Evolutionary conservation across 2,113 vertebrate species (phyloP).

Genomic region (Apodemus sylvaticus): DNA sequence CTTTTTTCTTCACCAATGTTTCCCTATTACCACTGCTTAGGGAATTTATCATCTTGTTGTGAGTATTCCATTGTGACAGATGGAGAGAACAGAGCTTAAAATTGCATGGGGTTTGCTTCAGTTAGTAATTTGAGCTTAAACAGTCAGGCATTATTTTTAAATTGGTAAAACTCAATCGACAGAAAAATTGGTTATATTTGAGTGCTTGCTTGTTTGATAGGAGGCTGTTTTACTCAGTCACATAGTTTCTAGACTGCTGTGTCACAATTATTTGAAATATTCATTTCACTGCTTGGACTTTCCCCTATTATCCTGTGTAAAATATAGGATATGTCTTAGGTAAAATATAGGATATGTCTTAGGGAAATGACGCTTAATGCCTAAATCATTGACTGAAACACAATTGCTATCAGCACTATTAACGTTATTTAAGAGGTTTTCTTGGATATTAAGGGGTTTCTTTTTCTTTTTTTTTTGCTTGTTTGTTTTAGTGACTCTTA

Average conservation of each 20-base stretch:
- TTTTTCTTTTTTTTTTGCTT: not conserved
- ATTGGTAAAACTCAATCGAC: not conserved
- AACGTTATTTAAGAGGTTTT: not conserved
- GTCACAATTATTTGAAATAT: not conserved
- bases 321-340: not conserved
- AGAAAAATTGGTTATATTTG: not conserved
- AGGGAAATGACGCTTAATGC: not conserved
- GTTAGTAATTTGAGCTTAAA: not conserved
- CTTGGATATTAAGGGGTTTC: not conserved
- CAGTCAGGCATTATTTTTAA: not conserved
- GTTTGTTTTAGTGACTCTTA: not conserved
- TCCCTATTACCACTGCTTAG: not conserved
- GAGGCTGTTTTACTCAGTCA: not conserved
- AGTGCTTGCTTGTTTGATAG: not conserved
- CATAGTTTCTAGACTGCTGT: not conserved
- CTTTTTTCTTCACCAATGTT: not conserved
- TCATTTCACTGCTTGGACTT: not conserved
- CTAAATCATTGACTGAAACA: not conserved
- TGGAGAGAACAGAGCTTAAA: not conserved
- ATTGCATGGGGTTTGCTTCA: not conserved
- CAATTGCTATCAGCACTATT: not conserved
- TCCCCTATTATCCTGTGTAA: not conserved
- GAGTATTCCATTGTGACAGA: not conserved
- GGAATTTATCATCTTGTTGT: not conserved
- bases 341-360: too few relatives aligned